Percentiles rank a stretch among this genome's conserved stretches.
Conservation (phyloP, 2,888 invertebrate genomes). For the Vanessa cardui region DNA sequence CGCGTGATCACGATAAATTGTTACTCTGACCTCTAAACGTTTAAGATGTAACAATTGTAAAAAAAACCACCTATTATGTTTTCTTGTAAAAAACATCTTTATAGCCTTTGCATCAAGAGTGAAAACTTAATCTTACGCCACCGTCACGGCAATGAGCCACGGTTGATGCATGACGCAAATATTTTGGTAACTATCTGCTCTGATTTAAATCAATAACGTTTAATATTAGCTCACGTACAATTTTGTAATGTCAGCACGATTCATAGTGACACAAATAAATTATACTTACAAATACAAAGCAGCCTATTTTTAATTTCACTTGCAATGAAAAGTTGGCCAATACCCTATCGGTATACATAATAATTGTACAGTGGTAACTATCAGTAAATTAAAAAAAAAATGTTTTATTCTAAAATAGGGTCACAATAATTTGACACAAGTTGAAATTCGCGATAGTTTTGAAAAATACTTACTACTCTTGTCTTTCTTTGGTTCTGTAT, state of each 20-base stretch:
- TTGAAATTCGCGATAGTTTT: too few relatives aligned
- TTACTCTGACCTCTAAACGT: not conserved
- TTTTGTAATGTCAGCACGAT: constrained; percentile 32
- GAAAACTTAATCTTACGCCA: constrained; percentile 19
- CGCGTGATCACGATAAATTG: not conserved
- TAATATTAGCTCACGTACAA: constrained; percentile 37
- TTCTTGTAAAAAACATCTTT: not conserved
- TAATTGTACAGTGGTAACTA: not conserved
- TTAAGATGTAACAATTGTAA: not conserved
- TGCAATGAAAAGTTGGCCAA: constrained; percentile 21
- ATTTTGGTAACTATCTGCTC: constrained; percentile 35
- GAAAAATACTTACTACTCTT: too few relatives aligned
- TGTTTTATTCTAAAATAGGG: not conserved
- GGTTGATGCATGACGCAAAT: constrained; percentile 32
- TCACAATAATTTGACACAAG: not conserved
- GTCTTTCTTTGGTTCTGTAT: too few relatives aligned
- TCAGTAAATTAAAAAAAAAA: not conserved
- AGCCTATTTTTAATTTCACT: constrained; percentile 32
- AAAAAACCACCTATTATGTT: not conserved
- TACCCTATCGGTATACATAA: not conserved
- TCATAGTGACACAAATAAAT: constrained; percentile 36
- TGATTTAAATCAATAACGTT: constrained; percentile 33
- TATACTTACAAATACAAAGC: constrained; percentile 28
- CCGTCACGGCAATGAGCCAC: constrained; percentile 21
- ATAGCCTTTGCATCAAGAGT: not conserved